Evolutionary conservation across 1,140 invertebrate species (phyloP).

Genomic region (Bactericera cockerelli): DNA sequence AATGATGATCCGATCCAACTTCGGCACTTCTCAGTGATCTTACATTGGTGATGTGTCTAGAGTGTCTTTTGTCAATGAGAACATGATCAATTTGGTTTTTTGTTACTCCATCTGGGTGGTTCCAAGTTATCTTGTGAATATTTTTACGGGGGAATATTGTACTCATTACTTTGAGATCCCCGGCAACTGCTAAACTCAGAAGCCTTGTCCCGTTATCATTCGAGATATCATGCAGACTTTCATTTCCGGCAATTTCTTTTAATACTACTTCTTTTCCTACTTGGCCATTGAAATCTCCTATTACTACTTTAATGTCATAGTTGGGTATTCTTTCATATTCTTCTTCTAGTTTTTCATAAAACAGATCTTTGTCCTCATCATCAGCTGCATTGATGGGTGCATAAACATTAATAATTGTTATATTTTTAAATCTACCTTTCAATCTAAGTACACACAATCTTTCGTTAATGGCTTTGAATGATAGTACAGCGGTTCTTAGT

Average conservation of each 20-base stretch:
- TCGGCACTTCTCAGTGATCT: background rate
- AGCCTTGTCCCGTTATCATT: conserved; percentile 8
- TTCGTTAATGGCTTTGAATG: background rate
- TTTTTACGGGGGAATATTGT: conserved; percentile 8
- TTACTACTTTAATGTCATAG: conserved; percentile 15
- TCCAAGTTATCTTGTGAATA: conserved; percentile 8
- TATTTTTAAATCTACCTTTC: conserved; percentile 12
- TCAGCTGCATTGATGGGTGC: conserved; percentile 15
- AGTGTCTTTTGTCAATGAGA: conserved; percentile 9
- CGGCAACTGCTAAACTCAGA: background rate
- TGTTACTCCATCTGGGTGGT: conserved; percentile 9
- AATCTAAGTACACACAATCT: conserved; percentile 13
- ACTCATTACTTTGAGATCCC: background rate
- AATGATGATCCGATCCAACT: background rate
- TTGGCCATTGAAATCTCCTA: conserved; percentile 18
- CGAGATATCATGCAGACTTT: too few species aligned
- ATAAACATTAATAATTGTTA: conserved; percentile 12
- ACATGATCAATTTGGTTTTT: too few species aligned
- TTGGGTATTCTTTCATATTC: conserved; percentile 11
- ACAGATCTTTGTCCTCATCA: conserved; percentile 17
- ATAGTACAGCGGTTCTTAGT: background rate
- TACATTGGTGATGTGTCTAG: conserved; percentile 1
- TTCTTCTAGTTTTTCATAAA: too few species aligned
- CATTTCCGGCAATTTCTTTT: too few species aligned
- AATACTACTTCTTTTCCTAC: conserved; percentile 4